phyloP scores from a whole-genome alignment of 37 sponge, comb jelly and placozoan species.

The Dysidea cf. avara region DNA sequence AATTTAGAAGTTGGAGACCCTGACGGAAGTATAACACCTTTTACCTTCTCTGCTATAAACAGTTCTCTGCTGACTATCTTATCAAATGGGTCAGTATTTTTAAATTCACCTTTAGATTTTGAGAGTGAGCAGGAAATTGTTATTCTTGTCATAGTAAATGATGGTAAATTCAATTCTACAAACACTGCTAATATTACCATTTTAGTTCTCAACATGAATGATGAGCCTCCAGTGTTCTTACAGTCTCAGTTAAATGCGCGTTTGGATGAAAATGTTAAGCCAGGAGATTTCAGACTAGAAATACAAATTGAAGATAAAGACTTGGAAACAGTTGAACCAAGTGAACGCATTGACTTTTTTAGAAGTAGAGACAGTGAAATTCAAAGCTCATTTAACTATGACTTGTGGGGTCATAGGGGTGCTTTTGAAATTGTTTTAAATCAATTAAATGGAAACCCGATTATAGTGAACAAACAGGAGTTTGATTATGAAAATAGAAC shows the following conservation, averaged over 20 bases:
- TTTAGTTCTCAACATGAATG: slow-evolving; percentile 42
- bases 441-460: no score
- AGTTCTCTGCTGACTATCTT: slow-evolving; percentile 3
- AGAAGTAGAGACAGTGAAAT: no score
- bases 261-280: not conserved
- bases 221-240: slow-evolving; percentile 33
- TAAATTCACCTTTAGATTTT: slow-evolving; percentile 46
- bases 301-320: not conserved
- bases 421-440: no score
- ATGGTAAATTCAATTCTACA: slow-evolving; percentile 11
- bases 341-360: no score
- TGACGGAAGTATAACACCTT: slow-evolving; percentile 34
- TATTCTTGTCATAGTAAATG: slow-evolving; percentile 23
- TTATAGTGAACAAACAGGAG: no score
- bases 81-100: slow-evolving; percentile 14
- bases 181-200: slow-evolving; percentile 31
- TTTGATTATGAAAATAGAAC: no score
- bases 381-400: no score
- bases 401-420: no score
- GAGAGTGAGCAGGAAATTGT: slow-evolving; percentile 21
- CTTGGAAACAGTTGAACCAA: not conserved
- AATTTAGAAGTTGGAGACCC: slow-evolving; percentile 21
- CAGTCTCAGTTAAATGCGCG: not conserved
- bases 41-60: not conserved
- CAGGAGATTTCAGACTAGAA: not conserved